Base-by-base conservation (phyloP, 2,888 invertebrate genomes). In the Fissipunctia ypsillon region DNA sequence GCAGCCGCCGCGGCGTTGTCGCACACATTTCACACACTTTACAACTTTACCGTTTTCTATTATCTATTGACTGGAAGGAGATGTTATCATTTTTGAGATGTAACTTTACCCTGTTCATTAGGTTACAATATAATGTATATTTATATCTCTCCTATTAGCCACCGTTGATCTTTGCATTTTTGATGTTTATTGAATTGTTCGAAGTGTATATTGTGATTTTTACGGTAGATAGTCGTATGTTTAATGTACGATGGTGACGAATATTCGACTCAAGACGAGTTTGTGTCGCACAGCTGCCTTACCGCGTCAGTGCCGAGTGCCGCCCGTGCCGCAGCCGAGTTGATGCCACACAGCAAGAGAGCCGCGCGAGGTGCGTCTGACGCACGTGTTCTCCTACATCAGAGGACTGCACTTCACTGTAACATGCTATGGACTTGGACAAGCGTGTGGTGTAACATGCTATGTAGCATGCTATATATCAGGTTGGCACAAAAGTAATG, bases 61-160 rank as follows among this genome's bases (percentile, higher is more conserved):
- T 92, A 92, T 94, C 92, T 92, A 93, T 90, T 88, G 91, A 93
- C 90, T 92, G 91, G 89, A 88, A 87, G 88, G 91, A 94, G 92
- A 92, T 91, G 93, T 94, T 94, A 95, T 94, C 94, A 94, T 93
- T 95, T 95, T 95, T 95, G 95, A 95, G 94, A 95, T 95, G 93
- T 95, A 95, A 94, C 94, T 95, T 95, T 95, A 95, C 95, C 94
- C 90, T 87, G 93, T 95, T 95, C 93, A 89, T 92, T 93, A 93
- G 91, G 81, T 89, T 91, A 91, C 88, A 75, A 86, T 80, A 81
- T 64, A 59, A 79, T 86, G 75, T 90, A 91, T 92, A 94, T 94
- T 94, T 94, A 93, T 94, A 94, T 92, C 90, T 94, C 91, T 93
- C 92, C 93, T 93, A 93, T 90, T 93, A 93, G 93, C 94, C 91